Conservation (phyloP, 2,113 vertebrate genomes). For the Tamias sibiricus region DNA sequence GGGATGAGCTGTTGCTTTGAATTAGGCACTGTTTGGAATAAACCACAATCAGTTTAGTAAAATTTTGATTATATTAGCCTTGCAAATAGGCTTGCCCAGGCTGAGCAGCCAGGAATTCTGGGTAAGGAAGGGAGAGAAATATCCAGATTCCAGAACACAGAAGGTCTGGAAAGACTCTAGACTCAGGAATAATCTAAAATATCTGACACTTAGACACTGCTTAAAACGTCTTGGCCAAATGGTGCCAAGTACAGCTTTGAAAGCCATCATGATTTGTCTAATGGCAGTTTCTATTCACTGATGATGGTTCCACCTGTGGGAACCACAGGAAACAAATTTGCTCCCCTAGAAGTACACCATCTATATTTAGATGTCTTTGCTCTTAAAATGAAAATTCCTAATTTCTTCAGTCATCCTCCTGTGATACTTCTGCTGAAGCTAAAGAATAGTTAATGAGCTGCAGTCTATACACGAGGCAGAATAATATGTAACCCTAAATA, state of each 20-base stretch:
- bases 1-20: constrained; percentile 75
- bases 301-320: constrained; percentile 50
- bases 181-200: neutral
- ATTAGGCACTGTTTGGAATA: constrained; percentile 78
- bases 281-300: constrained; percentile 49
- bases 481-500: neutral
- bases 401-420: constrained; percentile 64
- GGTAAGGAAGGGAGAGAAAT: neutral
- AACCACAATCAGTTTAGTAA: constrained; percentile 80
- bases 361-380: constrained; percentile 67
- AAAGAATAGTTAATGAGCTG: constrained; percentile 55
- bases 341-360: neutral
- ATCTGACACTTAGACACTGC: neutral
- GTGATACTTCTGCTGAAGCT: constrained; percentile 9
- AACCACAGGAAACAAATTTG: constrained; percentile 47
- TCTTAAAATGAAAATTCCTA: constrained; percentile 61
- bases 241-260: constrained; percentile 1
- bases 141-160: constrained; percentile 20
- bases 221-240: constrained; percentile 25
- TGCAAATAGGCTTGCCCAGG: constrained; percentile 74
- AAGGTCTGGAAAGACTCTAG: neutral
- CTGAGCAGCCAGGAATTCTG: constrained; percentile 50
- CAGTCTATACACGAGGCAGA: neutral
- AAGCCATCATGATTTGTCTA: constrained; percentile 48
- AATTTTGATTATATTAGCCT: constrained; percentile 81